Evolutionary conservation across 2,888 invertebrate genomes (phyloP).

Genomic region (Caenorhabditis sp.): DNA sequence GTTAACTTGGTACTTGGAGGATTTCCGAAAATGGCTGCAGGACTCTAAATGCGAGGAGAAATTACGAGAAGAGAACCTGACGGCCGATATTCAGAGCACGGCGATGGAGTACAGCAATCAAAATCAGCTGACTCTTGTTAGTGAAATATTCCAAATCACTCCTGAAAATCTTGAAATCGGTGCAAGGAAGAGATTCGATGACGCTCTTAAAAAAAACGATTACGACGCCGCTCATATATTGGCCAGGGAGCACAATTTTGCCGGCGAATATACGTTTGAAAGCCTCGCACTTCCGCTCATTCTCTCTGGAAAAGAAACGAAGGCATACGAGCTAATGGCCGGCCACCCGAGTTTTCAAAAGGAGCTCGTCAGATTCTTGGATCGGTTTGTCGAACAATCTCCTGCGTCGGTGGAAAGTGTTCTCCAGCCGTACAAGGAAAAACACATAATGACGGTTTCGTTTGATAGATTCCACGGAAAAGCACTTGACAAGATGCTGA

Average conservation of each 20-base stretch:
- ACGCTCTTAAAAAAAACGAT: conserved; percentile 15
- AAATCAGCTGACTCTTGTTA: conserved; percentile 11
- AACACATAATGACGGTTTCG: not conserved
- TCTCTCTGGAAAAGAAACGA: not conserved
- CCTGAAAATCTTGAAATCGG: too few relatives aligned
- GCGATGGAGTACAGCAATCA: conserved; percentile 6
- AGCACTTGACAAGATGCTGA: conserved; percentile 26
- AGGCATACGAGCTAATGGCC: conserved; percentile 19
- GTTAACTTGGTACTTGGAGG: conserved; percentile 20
- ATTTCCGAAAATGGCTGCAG: conserved; percentile 24
- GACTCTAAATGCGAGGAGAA: not conserved
- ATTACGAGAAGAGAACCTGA: conserved; percentile 14
- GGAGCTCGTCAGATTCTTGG: conserved; percentile 12
- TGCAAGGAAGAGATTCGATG: not conserved
- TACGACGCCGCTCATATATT: conserved; percentile 35
- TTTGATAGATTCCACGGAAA: not conserved
- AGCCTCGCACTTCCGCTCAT: conserved; percentile 28
- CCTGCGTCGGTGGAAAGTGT: not conserved
- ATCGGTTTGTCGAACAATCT: conserved; percentile 13
- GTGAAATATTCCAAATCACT: conserved; percentile 20
- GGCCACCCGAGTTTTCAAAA: conserved; percentile 2
- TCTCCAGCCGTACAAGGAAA: conserved; percentile 3
- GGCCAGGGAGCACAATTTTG: conserved; percentile 8
- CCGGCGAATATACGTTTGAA: not conserved
- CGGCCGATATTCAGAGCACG: not conserved